Evolutionary conservation across 1,140 invertebrate species (phyloP).

Genomic region (Cotesia chilonis): DNA sequence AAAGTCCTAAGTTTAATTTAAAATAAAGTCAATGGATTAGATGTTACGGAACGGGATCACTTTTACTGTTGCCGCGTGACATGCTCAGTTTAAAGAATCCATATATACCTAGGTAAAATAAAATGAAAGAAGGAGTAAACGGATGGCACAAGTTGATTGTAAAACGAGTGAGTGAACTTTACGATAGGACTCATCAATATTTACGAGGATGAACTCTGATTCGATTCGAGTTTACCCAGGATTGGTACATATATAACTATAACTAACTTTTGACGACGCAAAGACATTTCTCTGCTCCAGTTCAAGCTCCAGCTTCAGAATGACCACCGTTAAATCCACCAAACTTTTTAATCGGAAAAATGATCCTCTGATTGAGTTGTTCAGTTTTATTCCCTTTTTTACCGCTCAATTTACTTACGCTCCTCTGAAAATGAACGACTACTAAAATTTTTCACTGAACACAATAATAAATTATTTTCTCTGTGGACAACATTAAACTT

Average conservation of each 20-base stretch:
- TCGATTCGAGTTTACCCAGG: slow-evolving; percentile 41
- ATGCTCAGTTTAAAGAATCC: slow-evolving; percentile 11
- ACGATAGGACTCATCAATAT: slow-evolving; percentile 45
- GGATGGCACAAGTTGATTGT: slow-evolving; percentile 37
- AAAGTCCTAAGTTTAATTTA: background rate
- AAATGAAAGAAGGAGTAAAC: slow-evolving; percentile 33
- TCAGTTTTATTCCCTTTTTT: background rate
- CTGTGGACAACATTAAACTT: too few relatives aligned
- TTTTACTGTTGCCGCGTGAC: slow-evolving; percentile 38
- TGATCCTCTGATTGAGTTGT: background rate
- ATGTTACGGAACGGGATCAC: slow-evolving; percentile 22
- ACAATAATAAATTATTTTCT: too few relatives aligned
- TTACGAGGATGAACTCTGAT: slow-evolving; percentile 46
- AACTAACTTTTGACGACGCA: slow-evolving; percentile 13
- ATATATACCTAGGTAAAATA: too few relatives aligned
- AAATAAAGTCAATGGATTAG: slow-evolving; percentile 11
- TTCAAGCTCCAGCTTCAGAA: background rate
- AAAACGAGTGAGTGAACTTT: slow-evolving; percentile 48
- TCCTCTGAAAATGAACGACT: too few relatives aligned
- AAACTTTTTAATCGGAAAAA: slow-evolving; percentile 35
- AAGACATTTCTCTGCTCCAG: slow-evolving; percentile 16
- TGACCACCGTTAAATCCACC: slow-evolving; percentile 37
- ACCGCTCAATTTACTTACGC: too few relatives aligned
- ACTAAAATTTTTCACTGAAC: too few relatives aligned
- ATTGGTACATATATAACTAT: slow-evolving; percentile 13